Evolutionary conservation across 2,113 vertebrate species (phyloP).

Genomic region (Oceanodroma tethys): DNA sequence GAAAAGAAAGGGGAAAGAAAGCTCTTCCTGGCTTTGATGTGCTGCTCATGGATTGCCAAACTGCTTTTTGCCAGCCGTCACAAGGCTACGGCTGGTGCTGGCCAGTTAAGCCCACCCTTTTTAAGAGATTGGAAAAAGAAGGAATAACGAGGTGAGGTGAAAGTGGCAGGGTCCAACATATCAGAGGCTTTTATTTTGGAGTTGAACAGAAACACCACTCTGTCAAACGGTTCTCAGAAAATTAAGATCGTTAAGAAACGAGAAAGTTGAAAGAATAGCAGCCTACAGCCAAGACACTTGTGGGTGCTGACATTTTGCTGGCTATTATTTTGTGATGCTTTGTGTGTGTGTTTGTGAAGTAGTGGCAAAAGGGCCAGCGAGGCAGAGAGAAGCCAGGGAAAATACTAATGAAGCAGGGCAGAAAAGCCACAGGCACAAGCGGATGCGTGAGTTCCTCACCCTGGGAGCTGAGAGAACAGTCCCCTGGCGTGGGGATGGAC

Average conservation of each 20-base stretch:
- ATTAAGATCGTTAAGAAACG: not conserved
- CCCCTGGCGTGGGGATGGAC: not conserved
- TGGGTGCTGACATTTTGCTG: constrained; percentile 25
- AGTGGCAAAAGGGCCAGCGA: not conserved
- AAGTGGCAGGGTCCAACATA: not conserved
- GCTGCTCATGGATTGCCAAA: not conserved
- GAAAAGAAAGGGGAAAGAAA: not conserved
- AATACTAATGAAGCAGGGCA: not conserved
- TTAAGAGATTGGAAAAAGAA: not conserved
- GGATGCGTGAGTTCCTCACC: fast-evolving
- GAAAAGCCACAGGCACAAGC: not conserved
- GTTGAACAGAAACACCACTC: not conserved
- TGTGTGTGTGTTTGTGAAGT: not conserved
- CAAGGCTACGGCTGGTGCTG: not conserved
- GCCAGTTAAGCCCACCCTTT: not conserved
- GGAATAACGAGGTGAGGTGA: not conserved
- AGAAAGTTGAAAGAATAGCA: not conserved
- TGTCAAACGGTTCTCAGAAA: not conserved
- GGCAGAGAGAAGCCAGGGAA: not conserved
- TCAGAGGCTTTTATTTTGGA: not conserved
- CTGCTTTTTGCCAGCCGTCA: not conserved
- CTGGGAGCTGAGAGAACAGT: not conserved
- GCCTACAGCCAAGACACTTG: not conserved
- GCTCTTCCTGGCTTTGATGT: not conserved
- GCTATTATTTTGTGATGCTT: constrained; percentile 1